A percentile compares a stretch with the other conserved stretches of the same genome.
These are phyloP conservation scores for Aculops lycopersici DNA, from an alignment of 1,140 invertebrate genomes.

Conservation along the genomic window DNA sequence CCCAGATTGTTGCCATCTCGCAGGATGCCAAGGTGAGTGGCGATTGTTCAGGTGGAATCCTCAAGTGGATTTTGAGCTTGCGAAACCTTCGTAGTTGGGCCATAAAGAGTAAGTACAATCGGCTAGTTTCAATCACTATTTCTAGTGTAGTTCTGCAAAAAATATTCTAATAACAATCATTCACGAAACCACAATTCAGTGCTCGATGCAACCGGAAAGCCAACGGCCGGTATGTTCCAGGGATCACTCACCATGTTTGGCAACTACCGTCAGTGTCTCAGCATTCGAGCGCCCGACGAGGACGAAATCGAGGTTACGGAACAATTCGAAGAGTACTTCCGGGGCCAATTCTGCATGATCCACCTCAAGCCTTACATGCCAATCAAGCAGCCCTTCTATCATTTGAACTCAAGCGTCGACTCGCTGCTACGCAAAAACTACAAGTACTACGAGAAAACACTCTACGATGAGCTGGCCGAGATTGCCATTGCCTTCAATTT, in stretches of 20 bases:
- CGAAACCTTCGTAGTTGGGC: slow-evolving; percentile 11
- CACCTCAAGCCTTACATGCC: slow-evolving; percentile 9
- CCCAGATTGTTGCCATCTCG: slow-evolving; percentile 6
- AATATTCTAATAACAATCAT: background rate
- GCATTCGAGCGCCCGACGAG: slow-evolving; percentile 8
- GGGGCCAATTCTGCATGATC: slow-evolving; percentile 10
- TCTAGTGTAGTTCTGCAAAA: background rate
- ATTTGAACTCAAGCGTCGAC: slow-evolving; percentile 5
- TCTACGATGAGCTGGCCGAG: slow-evolving; percentile 4
- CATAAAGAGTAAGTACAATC: slow-evolving; percentile 9
- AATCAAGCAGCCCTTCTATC: slow-evolving; percentile 9
- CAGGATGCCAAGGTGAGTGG: slow-evolving; percentile 12
- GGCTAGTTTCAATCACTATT: background rate
- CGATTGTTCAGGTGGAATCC: slow-evolving; percentile 11
- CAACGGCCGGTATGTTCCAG: slow-evolving; percentile 10
- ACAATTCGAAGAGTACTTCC: slow-evolving; percentile 8
- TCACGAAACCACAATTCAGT: slow-evolving; percentile 6
- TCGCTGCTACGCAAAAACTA: slow-evolving; percentile 2
- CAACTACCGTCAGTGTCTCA: slow-evolving; percentile 10
- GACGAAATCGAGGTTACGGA: slow-evolving; percentile 2
- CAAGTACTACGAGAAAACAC: background rate
- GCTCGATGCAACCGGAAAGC: slow-evolving; percentile 12
- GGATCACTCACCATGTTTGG: slow-evolving; percentile 9
- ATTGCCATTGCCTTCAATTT: slow-evolving; percentile 12
- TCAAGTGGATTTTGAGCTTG: slow-evolving; percentile 10